A percentile compares a stretch with the other conserved stretches of the same genome.
Evolutionary conservation across 2,888 invertebrate species (phyloP).

Genomic region (Adelphocoris suturalis): DNA sequence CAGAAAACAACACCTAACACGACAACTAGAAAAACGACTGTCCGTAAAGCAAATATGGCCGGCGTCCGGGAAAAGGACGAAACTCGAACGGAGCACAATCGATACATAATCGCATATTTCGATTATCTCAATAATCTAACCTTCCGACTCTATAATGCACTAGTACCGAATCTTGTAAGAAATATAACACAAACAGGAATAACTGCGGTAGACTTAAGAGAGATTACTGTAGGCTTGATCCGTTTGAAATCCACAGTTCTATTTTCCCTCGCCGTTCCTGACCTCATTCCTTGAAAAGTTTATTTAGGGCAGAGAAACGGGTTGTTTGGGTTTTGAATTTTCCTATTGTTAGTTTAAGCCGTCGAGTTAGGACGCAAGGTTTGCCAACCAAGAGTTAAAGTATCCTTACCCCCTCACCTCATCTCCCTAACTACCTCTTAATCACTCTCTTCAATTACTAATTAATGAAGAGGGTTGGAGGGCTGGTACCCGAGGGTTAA

Average conservation of each 20-base stretch:
- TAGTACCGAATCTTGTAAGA: too few relatives aligned
- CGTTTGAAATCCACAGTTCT: neutral
- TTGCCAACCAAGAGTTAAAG: neutral
- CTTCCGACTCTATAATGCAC: too few relatives aligned
- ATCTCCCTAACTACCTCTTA: slow-evolving; percentile 12
- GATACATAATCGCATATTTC: too few relatives aligned
- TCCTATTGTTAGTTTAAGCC: slow-evolving; percentile 6
- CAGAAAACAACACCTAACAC: too few relatives aligned
- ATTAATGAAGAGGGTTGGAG: slow-evolving; percentile 7
- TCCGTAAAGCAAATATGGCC: too few relatives aligned
- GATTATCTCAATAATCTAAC: too few relatives aligned
- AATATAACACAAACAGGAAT: too few relatives aligned
- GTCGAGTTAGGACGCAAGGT: neutral
- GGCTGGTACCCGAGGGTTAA: neutral
- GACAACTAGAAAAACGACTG: too few relatives aligned
- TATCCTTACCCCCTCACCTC: neutral
- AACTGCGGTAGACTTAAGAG: too few relatives aligned
- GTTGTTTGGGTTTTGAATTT: slow-evolving; percentile 26
- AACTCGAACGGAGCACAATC: too few relatives aligned
- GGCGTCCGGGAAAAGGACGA: too few relatives aligned
- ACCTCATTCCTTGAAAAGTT: slow-evolving; percentile 7
- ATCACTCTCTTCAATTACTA: slow-evolving; percentile 25
- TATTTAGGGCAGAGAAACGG: slow-evolving; percentile 11
- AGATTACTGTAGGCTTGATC: neutral
- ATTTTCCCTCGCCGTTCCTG: neutral